phyloP scores from a whole-genome alignment of 2,888 invertebrate species.

The Galerucella calmariensis region DNA sequence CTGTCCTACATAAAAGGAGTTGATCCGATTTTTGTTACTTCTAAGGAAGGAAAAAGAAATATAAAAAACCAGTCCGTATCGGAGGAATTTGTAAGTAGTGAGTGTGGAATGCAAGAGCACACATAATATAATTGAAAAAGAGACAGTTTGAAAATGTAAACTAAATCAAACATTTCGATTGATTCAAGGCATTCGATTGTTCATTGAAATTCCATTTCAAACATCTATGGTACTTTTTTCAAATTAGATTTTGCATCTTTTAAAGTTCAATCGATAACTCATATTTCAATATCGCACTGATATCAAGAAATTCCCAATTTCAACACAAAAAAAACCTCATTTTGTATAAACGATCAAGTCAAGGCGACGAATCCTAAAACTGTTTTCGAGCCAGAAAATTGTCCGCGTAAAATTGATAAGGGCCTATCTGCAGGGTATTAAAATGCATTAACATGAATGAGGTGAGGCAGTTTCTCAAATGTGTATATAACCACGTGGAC shows the following conservation, averaged over 20 bases:
- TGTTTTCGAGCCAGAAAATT: constrained; percentile 17
- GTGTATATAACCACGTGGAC: constrained; percentile 14
- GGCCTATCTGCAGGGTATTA: constrained; percentile 31
- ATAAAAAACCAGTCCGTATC: too few species aligned
- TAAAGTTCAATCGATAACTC: not conserved
- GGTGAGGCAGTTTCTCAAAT: constrained; percentile 16
- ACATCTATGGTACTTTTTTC: constrained; percentile 20
- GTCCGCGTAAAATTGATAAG: constrained; percentile 33
- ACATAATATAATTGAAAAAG: too few species aligned
- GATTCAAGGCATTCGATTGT: too few species aligned
- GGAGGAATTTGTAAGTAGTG: too few species aligned
- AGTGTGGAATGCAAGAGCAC: too few species aligned
- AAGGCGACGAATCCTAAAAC: constrained; percentile 11
- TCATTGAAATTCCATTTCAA: not conserved
- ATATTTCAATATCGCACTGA: not conserved
- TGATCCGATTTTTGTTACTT: too few species aligned
- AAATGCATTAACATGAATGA: constrained; percentile 34
- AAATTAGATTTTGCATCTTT: not conserved
- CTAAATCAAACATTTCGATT: too few species aligned
- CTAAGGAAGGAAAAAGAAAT: too few species aligned
- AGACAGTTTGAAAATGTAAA: too few species aligned
- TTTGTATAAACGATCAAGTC: constrained; percentile 14
- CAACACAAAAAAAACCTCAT: constrained; percentile 23
- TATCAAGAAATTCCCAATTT: constrained; percentile 7
- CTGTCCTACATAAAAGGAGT: too few species aligned